Conservation (phyloP, 1,140 invertebrate species). For the Marisa cornuarietis region DNA sequence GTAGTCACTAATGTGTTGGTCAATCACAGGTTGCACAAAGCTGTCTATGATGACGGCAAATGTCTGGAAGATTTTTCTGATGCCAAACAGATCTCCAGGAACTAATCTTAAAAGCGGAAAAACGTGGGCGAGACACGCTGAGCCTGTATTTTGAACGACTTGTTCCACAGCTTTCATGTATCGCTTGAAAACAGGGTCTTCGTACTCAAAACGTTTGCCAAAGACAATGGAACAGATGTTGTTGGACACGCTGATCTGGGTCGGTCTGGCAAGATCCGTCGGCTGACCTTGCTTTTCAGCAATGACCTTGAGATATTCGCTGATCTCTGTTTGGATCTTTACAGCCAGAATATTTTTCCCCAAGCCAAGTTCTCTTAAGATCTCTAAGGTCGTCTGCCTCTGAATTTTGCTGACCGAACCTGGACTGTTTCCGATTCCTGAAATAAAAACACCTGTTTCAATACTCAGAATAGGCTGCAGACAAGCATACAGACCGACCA, state of each 20-base stretch:
- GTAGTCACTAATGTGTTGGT: conserved; percentile 31
- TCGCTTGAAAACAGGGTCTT: conserved; percentile 26
- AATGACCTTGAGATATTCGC: conserved; percentile 20
- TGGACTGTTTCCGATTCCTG: conserved; percentile 69
- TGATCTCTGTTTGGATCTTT: conserved; percentile 71
- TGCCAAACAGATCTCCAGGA: conserved; percentile 42
- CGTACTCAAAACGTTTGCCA: conserved; percentile 81
- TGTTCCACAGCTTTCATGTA: conserved; percentile 27
- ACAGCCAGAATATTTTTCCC: conserved; percentile 75
- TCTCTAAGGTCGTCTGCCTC: conserved; percentile 73
- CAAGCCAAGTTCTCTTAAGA: conserved; percentile 81
- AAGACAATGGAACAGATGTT: conserved; percentile 91
- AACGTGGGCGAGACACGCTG: conserved; percentile 27
- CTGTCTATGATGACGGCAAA: conserved; percentile 15
- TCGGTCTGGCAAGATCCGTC: not conserved
- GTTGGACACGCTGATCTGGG: conserved; percentile 80
- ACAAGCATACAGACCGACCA: not conserved
- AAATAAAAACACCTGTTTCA: too few relatives aligned
- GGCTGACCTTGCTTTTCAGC: not conserved
- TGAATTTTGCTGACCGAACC: conserved; percentile 86
- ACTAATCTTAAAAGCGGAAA: conserved; percentile 32
- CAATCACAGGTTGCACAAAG: not conserved
- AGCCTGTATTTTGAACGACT: conserved; percentile 11
- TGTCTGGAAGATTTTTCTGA: conserved; percentile 4
- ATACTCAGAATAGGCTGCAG: too few relatives aligned